Conservation (phyloP, 2,797 vertebrate genomes). For the Decapterus maruadsi region DNA sequence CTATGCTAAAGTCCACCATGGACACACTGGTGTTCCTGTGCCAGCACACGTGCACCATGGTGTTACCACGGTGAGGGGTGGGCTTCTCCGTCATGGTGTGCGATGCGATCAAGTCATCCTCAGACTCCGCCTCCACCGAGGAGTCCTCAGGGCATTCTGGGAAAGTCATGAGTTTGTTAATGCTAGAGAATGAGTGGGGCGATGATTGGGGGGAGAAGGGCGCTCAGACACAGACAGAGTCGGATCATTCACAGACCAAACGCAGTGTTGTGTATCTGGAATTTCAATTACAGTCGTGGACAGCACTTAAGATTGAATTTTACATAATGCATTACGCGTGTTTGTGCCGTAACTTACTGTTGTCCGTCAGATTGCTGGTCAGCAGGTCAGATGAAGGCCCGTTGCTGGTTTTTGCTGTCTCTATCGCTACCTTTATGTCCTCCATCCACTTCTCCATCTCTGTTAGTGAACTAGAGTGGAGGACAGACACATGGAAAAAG, state of each 20-base stretch:
- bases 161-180: conserved; percentile 85
- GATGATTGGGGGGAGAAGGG: conserved; percentile 58
- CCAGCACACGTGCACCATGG: conserved; percentile 99
- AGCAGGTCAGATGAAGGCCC: conserved; percentile 88
- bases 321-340: neutral
- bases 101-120: conserved; percentile 92
- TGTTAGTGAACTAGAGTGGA: conserved; percentile 82
- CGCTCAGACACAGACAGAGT: conserved; percentile 64
- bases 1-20: conserved; percentile 98
- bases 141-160: conserved; percentile 94
- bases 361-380: conserved; percentile 89
- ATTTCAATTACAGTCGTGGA: neutral
- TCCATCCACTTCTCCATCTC: conserved; percentile 99
- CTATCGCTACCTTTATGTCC: conserved; percentile 94
- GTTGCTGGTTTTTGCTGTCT: conserved; percentile 90
- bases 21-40: conserved; percentile 99
- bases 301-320: too few relatives aligned
- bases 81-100: conserved; percentile 92
- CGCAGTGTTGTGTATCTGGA: neutral
- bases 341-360: conserved; percentile 82
- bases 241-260: conserved; percentile 56
- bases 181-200: conserved; percentile 59
- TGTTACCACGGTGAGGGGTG: conserved; percentile 95
- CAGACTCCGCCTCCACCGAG: conserved; percentile 93
- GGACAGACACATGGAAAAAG: conserved; percentile 22